phyloP scores from a whole-genome alignment of 2,113 vertebrate genomes.

The Oenanthe oenanthe region DNA sequence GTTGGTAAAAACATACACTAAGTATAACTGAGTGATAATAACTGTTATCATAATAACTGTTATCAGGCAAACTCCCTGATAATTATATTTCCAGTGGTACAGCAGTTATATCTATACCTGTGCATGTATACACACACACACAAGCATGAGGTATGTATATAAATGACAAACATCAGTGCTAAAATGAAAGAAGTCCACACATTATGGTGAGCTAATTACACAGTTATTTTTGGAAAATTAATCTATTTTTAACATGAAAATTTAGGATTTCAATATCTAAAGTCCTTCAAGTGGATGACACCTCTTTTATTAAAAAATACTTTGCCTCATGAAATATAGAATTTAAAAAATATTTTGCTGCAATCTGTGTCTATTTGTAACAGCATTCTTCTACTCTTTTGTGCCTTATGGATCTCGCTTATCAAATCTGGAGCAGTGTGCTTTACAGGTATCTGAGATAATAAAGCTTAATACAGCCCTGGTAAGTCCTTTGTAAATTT shows the following conservation, averaged over 20 bases:
- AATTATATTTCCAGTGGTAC: neutral
- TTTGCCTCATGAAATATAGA: neutral
- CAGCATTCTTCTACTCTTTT: neutral
- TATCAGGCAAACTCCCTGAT: neutral
- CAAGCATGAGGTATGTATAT: neutral
- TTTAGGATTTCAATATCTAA: neutral
- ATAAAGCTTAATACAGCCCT: neutral
- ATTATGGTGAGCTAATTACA: neutral
- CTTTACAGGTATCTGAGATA: neutral
- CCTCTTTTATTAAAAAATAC: neutral
- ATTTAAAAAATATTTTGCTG: neutral
- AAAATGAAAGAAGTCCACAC: neutral
- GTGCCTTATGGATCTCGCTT: neutral
- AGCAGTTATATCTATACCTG: neutral
- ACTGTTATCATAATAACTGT: neutral
- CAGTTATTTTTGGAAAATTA: neutral
- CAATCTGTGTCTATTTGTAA: neutral
- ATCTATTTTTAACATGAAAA: neutral
- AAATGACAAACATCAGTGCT: neutral
- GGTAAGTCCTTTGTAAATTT: neutral
- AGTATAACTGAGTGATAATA: neutral
- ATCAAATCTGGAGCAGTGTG: neutral
- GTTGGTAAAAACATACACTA: neutral
- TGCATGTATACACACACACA: too few relatives aligned
- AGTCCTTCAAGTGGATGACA: neutral